Percentiles rank a stretch among this genome's conserved stretches.
These are phyloP conservation scores for Nephila pilipes DNA, from an alignment of 1,140 invertebrate species.

Conservation along the genomic window DNA sequence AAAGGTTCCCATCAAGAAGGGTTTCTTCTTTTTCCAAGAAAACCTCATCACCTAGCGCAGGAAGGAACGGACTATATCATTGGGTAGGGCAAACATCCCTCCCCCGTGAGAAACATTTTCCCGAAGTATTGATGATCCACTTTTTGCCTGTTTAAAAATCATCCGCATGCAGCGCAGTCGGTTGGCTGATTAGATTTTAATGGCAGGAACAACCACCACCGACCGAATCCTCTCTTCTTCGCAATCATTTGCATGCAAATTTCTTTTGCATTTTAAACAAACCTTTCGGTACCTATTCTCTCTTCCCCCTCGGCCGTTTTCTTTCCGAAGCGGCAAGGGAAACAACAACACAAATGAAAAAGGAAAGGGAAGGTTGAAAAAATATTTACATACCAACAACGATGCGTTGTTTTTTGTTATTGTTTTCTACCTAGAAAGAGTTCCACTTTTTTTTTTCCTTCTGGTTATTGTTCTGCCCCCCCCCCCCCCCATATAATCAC, in stretches of 20 bases:
- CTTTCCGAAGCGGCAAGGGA: background rate
- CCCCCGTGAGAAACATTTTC: conserved; percentile 6
- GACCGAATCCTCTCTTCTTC: conserved; percentile 5
- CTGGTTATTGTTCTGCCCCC: conserved; percentile 21
- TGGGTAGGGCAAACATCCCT: background rate
- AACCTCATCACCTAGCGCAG: background rate
- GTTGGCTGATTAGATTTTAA: conserved; percentile 73
- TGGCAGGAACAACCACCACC: conserved; percentile 38
- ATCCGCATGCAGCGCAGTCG: conserved; percentile 49
- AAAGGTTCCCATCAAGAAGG: conserved; percentile 1
- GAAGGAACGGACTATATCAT: background rate
- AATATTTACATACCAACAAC: conserved; percentile 64
- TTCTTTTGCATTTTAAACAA: conserved; percentile 74
- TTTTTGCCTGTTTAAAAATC: conserved; percentile 67
- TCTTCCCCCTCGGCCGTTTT: background rate
- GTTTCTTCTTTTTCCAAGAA: background rate
- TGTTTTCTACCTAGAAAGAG: background rate
- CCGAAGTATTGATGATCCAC: conserved; percentile 68
- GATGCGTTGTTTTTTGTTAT: conserved; percentile 24
- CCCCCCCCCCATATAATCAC: conserved; percentile 49
- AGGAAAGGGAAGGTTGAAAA: conserved; percentile 13
- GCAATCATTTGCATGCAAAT: conserved; percentile 73
- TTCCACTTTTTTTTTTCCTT: background rate
- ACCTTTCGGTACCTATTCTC: conserved; percentile 48
- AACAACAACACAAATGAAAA: conserved; percentile 49